These are phyloP conservation scores for Lytechinus pictus DNA, from an alignment of 35 echinoderm and acorn worm genomes.

Conservation along the genomic window DNA sequence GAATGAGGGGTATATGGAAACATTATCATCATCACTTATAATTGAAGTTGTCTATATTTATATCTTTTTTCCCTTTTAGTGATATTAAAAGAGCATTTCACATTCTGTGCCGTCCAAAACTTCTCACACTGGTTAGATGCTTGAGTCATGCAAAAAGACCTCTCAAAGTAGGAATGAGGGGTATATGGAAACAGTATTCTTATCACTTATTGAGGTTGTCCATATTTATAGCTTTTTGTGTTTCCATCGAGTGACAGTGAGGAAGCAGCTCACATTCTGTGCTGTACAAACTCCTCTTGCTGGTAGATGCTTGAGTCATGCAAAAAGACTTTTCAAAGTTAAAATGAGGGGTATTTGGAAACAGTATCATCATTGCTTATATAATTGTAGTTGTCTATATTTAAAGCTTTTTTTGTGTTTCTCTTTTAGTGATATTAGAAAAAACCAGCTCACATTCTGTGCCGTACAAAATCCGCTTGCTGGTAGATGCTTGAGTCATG, in stretches of 20 bases:
- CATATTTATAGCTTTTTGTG: neutral
- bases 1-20: neutral
- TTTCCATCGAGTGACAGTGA: neutral
- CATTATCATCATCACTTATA: no score
- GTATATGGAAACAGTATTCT: neutral
- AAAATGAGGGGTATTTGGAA: neutral
- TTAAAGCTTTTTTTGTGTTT: neutral
- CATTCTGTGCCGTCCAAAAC: neutral
- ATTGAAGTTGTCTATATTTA: no score
- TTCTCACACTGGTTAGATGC: neutral
- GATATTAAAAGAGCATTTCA: no score
- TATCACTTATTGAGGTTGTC: neutral
- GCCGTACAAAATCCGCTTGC: neutral
- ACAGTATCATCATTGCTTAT: no score
- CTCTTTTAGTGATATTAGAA: neutral
- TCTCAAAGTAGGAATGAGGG: neutral
- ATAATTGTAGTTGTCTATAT: neutral
- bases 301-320: neutral
- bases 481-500: neutral
- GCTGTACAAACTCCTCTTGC: neutral
- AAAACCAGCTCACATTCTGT: neutral
- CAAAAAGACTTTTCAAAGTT: neutral
- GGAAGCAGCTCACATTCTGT: neutral
- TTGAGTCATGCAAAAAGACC: neutral
- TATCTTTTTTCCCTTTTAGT: no score